Evolutionary conservation across 64 coral and sea anemone species (phyloP).

Genomic region (Montipora capricornis): DNA sequence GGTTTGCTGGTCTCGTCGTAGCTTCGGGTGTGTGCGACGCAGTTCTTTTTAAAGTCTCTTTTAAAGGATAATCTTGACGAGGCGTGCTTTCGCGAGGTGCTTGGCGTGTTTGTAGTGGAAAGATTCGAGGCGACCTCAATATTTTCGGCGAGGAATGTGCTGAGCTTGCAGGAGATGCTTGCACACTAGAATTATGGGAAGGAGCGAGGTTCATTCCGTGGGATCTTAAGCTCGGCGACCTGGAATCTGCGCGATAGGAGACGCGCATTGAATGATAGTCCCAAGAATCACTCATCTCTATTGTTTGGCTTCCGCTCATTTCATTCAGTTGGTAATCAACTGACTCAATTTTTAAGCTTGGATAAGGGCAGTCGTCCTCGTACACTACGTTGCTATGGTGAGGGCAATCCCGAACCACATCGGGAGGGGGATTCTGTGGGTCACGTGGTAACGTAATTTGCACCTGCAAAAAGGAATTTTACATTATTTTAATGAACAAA

Average conservation of each 20-base stretch:
- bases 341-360: conserved; percentile 37
- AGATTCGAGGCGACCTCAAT: conserved; percentile 61
- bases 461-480: not conserved
- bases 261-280: conserved; percentile 35
- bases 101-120: conserved; percentile 1
- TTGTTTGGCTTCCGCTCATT: conserved; percentile 65
- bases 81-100: conserved; percentile 4
- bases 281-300: conserved; percentile 34
- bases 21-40: conserved; percentile 80
- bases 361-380: conserved; percentile 14
- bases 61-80: conserved; percentile 1
- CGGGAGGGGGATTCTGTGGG: conserved; percentile 12
- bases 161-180: conserved; percentile 66
- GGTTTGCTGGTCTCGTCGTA: conserved; percentile 41
- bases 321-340: conserved; percentile 51
- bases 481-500: too few species aligned
- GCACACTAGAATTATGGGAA: conserved; percentile 42
- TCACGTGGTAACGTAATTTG: conserved; percentile 55
- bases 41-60: conserved; percentile 80
- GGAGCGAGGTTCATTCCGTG: conserved; percentile 44
- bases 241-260: conserved; percentile 33
- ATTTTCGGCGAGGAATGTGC: conserved; percentile 78
- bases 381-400: conserved; percentile 59
- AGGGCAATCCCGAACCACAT: conserved; percentile 6
- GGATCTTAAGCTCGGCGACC: conserved; percentile 73